These are phyloP conservation scores for Elysia crispata DNA, from an alignment of 2,888 invertebrate species.

Conservation along the genomic window DNA sequence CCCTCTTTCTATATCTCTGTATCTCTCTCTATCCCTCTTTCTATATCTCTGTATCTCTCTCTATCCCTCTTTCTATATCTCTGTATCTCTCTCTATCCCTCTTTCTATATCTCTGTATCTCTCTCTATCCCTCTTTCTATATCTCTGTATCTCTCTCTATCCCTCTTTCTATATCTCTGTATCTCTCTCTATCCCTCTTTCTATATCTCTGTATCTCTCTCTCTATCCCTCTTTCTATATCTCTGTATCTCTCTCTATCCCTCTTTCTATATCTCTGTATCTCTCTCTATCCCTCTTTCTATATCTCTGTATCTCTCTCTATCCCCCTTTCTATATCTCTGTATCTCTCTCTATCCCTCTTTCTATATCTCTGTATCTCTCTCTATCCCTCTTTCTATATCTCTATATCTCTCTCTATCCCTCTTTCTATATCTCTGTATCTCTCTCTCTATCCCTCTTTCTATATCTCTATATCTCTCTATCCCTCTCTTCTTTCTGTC, in stretches of 20 bases:
- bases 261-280: no score
- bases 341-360: background rate
- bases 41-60: background rate
- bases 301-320: background rate
- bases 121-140: no score
- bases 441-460: no score
- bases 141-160: no score
- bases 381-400: background rate
- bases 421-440: no score
- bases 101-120: background rate
- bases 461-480: no score
- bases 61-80: background rate
- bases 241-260: no score
- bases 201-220: background rate
- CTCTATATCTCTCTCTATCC: constrained; percentile 6
- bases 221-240: no score
- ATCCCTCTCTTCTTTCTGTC: no score
- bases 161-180: no score
- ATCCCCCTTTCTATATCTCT: background rate
- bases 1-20: background rate
- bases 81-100: background rate
- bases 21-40: background rate
- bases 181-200: no score
- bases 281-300: background rate
- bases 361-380: background rate